phyloP scores from a whole-genome alignment of 2,113 vertebrate species.

The Buteo buteo region DNA sequence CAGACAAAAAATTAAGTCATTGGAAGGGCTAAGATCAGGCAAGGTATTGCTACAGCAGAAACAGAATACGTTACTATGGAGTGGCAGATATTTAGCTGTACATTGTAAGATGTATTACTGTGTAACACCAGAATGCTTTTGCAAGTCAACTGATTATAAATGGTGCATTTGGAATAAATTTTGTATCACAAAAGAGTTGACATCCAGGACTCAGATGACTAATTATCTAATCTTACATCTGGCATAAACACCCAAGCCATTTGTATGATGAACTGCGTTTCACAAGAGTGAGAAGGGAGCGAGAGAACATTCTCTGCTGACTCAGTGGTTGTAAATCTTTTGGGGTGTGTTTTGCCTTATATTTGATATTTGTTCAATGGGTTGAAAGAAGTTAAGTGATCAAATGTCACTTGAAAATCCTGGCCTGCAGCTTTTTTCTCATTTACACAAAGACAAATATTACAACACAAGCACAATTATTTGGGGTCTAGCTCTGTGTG shows the following conservation, averaged over 20 bases:
- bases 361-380: slow-evolving; percentile 47
- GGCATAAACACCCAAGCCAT: slow-evolving; percentile 58
- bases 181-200: slow-evolving; percentile 47
- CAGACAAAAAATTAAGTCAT: background rate
- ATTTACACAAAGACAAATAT: background rate
- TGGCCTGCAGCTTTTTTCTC: background rate
- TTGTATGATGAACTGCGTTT: slow-evolving; percentile 25
- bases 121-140: background rate
- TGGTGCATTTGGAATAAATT: slow-evolving; percentile 45
- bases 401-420: slow-evolving; percentile 38
- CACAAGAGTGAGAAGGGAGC: background rate
- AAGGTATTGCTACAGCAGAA: background rate
- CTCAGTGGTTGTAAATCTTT: slow-evolving; percentile 50
- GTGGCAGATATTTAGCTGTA: background rate
- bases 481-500: background rate
- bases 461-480: background rate
- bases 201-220: slow-evolving; percentile 44
- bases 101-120: background rate
- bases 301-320: slow-evolving; percentile 51
- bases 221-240: slow-evolving; percentile 64
- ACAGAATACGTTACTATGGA: background rate
- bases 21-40: background rate
- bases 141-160: slow-evolving; percentile 31
- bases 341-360: background rate
- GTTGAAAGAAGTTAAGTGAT: slow-evolving; percentile 51